Conservation (phyloP, 2,797 vertebrate genomes). For the Sebastolobus altivelis region DNA sequence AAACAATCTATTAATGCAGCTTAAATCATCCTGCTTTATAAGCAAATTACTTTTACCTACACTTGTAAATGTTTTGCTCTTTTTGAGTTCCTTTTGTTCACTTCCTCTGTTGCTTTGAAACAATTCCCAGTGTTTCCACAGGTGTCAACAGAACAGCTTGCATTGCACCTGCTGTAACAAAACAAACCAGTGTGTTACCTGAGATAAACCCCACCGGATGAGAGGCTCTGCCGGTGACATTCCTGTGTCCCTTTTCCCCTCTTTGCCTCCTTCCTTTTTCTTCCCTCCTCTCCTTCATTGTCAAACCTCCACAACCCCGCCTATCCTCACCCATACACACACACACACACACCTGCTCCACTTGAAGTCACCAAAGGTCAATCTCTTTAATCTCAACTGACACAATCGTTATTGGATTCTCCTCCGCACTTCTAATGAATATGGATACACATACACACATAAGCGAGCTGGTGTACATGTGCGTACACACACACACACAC, state of each 20-base stretch:
- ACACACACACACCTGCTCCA: slow-evolving; percentile 27
- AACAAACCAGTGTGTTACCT: neutral
- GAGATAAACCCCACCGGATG: slow-evolving; percentile 10
- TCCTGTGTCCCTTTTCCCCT: slow-evolving; percentile 23
- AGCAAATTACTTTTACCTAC: neutral
- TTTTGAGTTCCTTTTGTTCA: neutral
- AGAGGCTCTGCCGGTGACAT: slow-evolving; percentile 31
- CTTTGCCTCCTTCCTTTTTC: neutral
- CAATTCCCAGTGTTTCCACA: slow-evolving; percentile 24
- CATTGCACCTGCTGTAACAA: slow-evolving; percentile 33
- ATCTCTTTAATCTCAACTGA: slow-evolving; percentile 83
- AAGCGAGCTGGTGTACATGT: slow-evolving; percentile 36
- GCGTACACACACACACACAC: slow-evolving; percentile 37
- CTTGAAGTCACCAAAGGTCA: slow-evolving; percentile 79
- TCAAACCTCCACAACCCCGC: slow-evolving; percentile 9
- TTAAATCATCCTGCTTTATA: neutral
- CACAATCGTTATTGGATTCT: slow-evolving; percentile 81
- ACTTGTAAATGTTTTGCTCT: neutral
- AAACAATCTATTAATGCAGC: neutral
- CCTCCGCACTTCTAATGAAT: slow-evolving; percentile 78
- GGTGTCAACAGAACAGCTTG: slow-evolving; percentile 39
- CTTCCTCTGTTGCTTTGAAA: neutral
- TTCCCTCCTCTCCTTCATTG: slow-evolving; percentile 4
- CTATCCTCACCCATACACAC: slow-evolving; percentile 11
- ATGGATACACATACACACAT: slow-evolving; percentile 73